Percentiles rank a stretch among this genome's conserved stretches.
Conservation (phyloP, 2,888 invertebrate genomes). For the Drosophila prostipennis region DNA sequence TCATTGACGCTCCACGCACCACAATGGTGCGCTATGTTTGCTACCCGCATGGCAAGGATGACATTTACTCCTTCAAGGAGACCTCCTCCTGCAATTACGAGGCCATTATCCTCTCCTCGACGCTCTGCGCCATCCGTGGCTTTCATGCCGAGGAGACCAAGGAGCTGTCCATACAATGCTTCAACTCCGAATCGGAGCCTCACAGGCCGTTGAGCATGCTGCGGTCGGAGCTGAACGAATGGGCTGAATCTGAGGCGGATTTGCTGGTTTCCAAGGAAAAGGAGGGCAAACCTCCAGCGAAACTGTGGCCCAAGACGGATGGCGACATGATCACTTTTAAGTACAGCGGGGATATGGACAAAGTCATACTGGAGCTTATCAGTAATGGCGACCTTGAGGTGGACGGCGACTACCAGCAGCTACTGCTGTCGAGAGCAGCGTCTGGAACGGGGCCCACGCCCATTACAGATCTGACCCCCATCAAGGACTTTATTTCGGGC, state of each 20-base stretch:
- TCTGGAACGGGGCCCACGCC: conserved; percentile 52
- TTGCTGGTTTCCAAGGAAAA: conserved; percentile 82
- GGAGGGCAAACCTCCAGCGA: conserved; percentile 78
- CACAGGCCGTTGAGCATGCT: conserved; percentile 90
- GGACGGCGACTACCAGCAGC: conserved; percentile 49
- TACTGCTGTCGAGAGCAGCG: conserved; percentile 37
- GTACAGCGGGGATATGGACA: conserved; percentile 82
- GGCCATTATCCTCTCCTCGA: conserved; percentile 93
- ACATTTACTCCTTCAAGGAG: conserved; percentile 96
- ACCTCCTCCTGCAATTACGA: conserved; percentile 97
- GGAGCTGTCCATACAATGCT: conserved; percentile 91
- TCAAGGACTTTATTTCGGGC: conserved; percentile 92
- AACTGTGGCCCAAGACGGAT: conserved; percentile 64
- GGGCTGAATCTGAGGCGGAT: conserved; percentile 85
- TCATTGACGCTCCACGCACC: conserved; percentile 92
- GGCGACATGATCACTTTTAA: conserved; percentile 69
- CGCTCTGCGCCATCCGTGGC: conserved; percentile 94
- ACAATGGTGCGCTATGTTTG: conserved; percentile 95
- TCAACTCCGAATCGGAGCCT: conserved; percentile 88
- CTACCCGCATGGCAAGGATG: conserved; percentile 94
- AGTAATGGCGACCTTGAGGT: conserved; percentile 65
- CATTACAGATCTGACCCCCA: conserved; percentile 87
- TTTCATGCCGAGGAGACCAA: conserved; percentile 92
- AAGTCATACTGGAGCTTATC: conserved; percentile 77
- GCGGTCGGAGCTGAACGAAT: conserved; percentile 89